These are phyloP conservation scores for Rhinatrema bivittatum DNA, from an alignment of 2,797 vertebrate species.

Conservation along the genomic window DNA sequence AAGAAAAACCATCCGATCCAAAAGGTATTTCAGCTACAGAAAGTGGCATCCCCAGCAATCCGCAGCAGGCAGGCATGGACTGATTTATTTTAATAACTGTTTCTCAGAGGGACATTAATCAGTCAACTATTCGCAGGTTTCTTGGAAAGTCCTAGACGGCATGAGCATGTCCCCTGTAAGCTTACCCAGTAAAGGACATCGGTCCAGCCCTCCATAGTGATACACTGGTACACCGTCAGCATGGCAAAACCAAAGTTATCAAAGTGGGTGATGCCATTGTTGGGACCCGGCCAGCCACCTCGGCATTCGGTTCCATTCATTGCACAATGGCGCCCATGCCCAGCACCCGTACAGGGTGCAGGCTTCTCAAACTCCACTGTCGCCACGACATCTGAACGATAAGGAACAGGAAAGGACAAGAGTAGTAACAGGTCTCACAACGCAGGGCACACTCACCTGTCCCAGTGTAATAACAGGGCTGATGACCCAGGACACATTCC, in stretches of 20 bases:
- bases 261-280: conserved; percentile 93
- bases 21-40: too few species aligned
- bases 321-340: conserved; percentile 79
- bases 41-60: too few species aligned
- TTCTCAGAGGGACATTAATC: too few species aligned
- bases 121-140: too few species aligned
- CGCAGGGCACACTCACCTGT: too few species aligned
- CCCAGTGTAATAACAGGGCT: too few species aligned
- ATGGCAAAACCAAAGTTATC: conserved; percentile 97
- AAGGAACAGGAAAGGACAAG: not conserved
- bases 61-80: too few species aligned
- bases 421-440: too few species aligned
- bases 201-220: conserved; percentile 96
- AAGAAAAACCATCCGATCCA: too few species aligned
- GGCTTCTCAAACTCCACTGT: conserved; percentile 69
- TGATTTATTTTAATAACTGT: too few species aligned
- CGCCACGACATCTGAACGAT: conserved; percentile 70
- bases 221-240: conserved; percentile 94
- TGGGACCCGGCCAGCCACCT: conserved; percentile 84
- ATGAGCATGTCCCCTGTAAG: rapidly evolving
- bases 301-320: conserved; percentile 86
- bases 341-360: conserved; percentile 82
- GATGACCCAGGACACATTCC: too few species aligned
- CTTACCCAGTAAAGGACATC: conserved; percentile 94
- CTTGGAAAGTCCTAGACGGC: too few species aligned